Base-by-base conservation (phyloP, 2,797 vertebrate species). In the Coregonus ussuriensis region DNA sequence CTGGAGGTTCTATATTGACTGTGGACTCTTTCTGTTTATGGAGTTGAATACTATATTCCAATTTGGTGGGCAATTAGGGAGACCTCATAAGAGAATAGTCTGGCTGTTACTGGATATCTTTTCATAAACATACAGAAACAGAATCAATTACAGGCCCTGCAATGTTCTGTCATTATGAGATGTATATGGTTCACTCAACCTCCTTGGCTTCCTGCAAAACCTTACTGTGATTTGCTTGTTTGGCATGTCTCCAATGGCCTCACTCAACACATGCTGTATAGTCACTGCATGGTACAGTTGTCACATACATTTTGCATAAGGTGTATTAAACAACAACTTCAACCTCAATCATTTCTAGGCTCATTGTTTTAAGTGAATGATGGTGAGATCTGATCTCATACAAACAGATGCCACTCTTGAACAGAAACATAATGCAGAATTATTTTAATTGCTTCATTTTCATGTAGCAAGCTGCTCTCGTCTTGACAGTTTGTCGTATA, bases 361-460 rank as follows among this genome's bases (percentile, higher is more conserved):
- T 53, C 56, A 35, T 79, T 75, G 74, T 84, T 80, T 79, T 35
- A 72, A 75, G 62, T 53, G n/a, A 71, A 75, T 75, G 76, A 75
- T 69, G 62, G 74, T 69, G 31, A 35, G 78, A 72, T 78, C 25
- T 59, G 67, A 75, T 76, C 67, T 54, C 59, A 72, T 83, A 74
- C n/a, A 83, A 79, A 83, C 88, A 86, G 81, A 83, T 82, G 72
- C 59, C 72, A 77, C 63, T 82, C 86, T 83, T 86, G 78, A 82
- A 82, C 66, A 76, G 75, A 70, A 86, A 79, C 82, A 82, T 82
- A 85, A 84, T 89, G 80, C 79, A 74, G 74, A 88, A 82, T 89
- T 88, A 88, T 91, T 92, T 92, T 89, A 91, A 90, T 86, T 79
- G 78, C 85, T 83, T 88, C 11, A 89, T 91, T 91, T 89, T 74